phyloP scores from a whole-genome alignment of 2,113 vertebrate genomes.

The Amazona vittata region DNA sequence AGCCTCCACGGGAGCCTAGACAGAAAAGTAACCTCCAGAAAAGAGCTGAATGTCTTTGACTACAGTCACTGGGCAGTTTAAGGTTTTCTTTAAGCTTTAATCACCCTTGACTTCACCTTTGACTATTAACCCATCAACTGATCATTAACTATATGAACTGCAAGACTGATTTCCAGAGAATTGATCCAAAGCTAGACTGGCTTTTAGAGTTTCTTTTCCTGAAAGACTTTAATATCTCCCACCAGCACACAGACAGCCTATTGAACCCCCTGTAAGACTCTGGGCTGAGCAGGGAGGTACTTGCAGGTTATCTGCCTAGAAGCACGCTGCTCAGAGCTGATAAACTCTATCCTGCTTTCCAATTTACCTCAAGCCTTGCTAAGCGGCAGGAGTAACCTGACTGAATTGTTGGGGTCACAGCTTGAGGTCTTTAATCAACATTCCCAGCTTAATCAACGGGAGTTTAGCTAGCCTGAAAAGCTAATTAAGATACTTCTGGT shows the following conservation, averaged over 20 bases:
- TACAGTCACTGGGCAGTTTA: not conserved
- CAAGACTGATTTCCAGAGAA: conserved; percentile 6
- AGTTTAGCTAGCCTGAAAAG: not conserved
- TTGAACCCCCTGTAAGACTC: not conserved
- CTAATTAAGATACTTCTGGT: not conserved
- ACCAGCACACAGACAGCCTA: not conserved
- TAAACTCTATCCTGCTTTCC: conserved; percentile 47
- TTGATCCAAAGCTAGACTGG: not conserved
- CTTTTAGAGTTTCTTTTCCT: not conserved
- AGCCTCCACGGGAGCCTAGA: not conserved
- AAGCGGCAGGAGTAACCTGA: conserved; percentile 6
- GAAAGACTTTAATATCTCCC: conserved; percentile 32
- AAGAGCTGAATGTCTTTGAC: not conserved
- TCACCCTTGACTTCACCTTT: conserved; percentile 33
- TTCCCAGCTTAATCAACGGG: not conserved
- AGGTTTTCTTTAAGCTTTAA: conserved; percentile 4
- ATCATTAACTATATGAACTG: not conserved
- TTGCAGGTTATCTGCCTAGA: conserved; percentile 51
- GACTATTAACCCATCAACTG: conserved; percentile 22
- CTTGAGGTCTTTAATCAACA: conserved; percentile 52
- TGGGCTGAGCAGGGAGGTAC: not conserved
- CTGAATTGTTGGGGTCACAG: conserved; percentile 28
- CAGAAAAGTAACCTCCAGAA: not conserved
- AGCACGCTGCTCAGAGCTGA: conserved; percentile 26
- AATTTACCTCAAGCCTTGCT: conserved; percentile 19